Evolutionary conservation across 2,797 vertebrate genomes (phyloP).

Genomic region (Psittacula echo): DNA sequence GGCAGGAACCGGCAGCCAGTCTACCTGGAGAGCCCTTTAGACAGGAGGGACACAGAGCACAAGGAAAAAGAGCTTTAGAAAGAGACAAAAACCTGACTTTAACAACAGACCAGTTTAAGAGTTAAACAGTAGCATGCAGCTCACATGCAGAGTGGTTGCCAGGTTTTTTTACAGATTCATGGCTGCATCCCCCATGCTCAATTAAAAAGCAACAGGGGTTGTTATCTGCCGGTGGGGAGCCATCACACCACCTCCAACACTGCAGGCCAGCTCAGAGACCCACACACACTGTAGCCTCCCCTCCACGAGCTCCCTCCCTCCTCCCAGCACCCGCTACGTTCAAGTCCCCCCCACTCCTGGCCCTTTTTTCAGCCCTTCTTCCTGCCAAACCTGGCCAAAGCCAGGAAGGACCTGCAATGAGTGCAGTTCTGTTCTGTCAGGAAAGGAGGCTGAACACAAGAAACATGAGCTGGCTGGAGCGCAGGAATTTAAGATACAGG

Average conservation of each 20-base stretch:
- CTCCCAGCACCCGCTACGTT: neutral
- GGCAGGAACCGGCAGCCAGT: neutral
- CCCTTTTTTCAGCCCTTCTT: fast-evolving
- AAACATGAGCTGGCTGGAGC: fast-evolving
- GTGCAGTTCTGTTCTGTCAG: neutral
- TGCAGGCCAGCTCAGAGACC: fast-evolving
- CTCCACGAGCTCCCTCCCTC: too few species aligned
- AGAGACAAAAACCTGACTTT: neutral
- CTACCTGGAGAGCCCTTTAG: neutral
- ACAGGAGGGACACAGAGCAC: fast-evolving
- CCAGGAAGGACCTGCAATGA: neutral
- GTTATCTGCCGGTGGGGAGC: neutral
- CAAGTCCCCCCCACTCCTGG: fast-evolving
- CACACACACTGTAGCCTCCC: fast-evolving
- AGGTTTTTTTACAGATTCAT: neutral
- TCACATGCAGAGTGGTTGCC: fast-evolving
- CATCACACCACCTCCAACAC: fast-evolving
- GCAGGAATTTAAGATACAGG: neutral
- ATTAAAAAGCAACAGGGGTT: fast-evolving
- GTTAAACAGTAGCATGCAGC: neutral
- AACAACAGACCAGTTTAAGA: neutral
- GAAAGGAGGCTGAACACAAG: too few species aligned
- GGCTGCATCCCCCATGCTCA: neutral
- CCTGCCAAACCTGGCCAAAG: fast-evolving
- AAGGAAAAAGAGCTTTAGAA: neutral